Conservation (phyloP, 35 echinoderm and acorn worm species). For the Ophioderma brevispina region DNA sequence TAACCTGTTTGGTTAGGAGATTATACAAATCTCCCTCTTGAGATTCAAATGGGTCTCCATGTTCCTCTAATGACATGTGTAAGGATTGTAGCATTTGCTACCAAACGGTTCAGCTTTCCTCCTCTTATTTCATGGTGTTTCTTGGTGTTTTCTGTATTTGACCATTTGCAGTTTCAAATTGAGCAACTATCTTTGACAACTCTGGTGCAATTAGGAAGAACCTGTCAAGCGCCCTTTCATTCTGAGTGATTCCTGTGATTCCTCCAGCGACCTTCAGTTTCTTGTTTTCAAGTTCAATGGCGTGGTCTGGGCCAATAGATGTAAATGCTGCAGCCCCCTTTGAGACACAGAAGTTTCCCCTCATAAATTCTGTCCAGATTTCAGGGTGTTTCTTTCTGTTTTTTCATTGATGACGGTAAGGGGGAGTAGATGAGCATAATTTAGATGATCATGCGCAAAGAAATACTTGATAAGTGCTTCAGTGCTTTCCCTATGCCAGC, state of each 20-base stretch:
- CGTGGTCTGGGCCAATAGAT: neutral
- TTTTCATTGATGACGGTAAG: neutral
- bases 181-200: no score
- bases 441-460: constrained; percentile 2
- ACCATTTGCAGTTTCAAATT: neutral
- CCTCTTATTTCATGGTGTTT: no score
- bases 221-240: no score
- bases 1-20: neutral
- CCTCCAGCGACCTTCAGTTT: neutral
- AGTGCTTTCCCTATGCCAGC: neutral
- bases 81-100: no score
- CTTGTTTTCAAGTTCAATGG: constrained; percentile 15
- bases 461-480: constrained; percentile 6
- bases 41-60: constrained; percentile 28
- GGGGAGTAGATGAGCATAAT: constrained; percentile 9
- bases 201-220: no score
- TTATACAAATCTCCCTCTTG: neutral
- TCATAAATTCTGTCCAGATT: neutral
- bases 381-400: neutral
- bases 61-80: neutral
- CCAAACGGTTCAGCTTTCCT: no score
- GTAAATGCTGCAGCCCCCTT: neutral
- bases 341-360: neutral
- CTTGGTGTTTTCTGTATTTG: neutral
- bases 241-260: no score